Percentiles rank a stretch among this genome's conserved stretches.
Conservation (phyloP, 2,797 vertebrate genomes). For the Thripadectes ignobilis region DNA sequence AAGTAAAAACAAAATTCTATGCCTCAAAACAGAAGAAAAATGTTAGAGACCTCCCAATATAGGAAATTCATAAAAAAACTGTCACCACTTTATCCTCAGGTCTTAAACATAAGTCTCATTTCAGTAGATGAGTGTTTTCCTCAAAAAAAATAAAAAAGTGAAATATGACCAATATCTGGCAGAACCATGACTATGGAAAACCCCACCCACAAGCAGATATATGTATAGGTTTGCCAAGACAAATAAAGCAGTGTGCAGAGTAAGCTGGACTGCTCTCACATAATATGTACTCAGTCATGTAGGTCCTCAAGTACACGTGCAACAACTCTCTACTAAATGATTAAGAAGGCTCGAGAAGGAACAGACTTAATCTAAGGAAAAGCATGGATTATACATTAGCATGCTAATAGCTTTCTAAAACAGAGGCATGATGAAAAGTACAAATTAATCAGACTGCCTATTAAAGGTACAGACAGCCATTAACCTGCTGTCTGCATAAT, state of each 20-base stretch:
- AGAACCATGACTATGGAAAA: neutral
- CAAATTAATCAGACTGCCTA: neutral
- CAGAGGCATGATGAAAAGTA: neutral
- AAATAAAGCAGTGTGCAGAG: conserved; percentile 30
- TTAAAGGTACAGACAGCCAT: neutral
- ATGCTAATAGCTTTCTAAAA: neutral
- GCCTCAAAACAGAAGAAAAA: neutral
- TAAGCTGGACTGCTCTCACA: neutral
- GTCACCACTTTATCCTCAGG: neutral
- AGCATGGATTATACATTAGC: neutral
- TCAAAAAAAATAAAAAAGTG: neutral
- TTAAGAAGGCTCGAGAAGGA: neutral
- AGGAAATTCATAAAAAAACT: neutral
- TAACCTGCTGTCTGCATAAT: neutral
- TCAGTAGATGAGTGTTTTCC: neutral
- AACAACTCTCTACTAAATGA: neutral
- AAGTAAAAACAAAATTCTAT: neutral
- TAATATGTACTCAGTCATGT: neutral
- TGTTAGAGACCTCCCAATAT: neutral
- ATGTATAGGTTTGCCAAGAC: neutral
- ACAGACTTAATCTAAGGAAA: neutral
- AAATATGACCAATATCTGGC: conserved; percentile 6
- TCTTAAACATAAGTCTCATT: neutral
- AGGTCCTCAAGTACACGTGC: neutral
- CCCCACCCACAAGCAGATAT: conserved; percentile 1